phyloP scores from a whole-genome alignment of 2,797 vertebrate genomes.

The Scarus forsteni region DNA sequence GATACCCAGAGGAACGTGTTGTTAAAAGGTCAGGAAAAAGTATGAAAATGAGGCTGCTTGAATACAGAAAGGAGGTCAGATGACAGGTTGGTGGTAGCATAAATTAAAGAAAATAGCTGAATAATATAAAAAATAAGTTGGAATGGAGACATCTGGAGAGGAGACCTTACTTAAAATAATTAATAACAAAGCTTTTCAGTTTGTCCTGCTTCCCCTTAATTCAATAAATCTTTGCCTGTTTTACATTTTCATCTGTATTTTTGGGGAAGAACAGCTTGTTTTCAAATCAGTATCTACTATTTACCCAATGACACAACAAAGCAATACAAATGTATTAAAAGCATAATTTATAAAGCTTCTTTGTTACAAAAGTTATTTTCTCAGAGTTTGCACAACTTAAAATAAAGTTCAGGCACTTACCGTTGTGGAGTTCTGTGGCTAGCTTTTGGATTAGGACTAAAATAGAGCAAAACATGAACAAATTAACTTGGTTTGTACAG shows the following conservation, averaged over 20 bases:
- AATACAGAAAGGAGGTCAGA: constrained; percentile 2
- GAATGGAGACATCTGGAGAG: neutral
- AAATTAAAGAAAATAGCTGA: constrained; percentile 4
- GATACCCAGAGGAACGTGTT: constrained; percentile 1
- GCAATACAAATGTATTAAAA: too few species aligned
- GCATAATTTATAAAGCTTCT: too few species aligned
- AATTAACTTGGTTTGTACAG: too few species aligned
- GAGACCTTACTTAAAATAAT: neutral
- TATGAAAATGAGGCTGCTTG: constrained; percentile 6
- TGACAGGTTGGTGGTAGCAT: neutral
- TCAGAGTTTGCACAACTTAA: too few species aligned
- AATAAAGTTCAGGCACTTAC: too few species aligned
- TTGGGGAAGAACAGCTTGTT: too few species aligned
- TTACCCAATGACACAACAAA: too few species aligned
- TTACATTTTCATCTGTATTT: neutral
- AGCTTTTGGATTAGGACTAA: too few species aligned
- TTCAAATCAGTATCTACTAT: too few species aligned
- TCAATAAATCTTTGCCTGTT: neutral
- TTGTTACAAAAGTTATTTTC: too few species aligned
- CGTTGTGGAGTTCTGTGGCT: too few species aligned
- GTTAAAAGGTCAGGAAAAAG: constrained; percentile 35
- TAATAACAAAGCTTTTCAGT: neutral
- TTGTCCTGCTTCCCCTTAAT: neutral
- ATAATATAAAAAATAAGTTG: constrained; percentile 1
- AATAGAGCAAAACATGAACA: too few species aligned